Base-by-base conservation (phyloP, 2,113 vertebrate species). In the Microcebus murinus region DNA sequence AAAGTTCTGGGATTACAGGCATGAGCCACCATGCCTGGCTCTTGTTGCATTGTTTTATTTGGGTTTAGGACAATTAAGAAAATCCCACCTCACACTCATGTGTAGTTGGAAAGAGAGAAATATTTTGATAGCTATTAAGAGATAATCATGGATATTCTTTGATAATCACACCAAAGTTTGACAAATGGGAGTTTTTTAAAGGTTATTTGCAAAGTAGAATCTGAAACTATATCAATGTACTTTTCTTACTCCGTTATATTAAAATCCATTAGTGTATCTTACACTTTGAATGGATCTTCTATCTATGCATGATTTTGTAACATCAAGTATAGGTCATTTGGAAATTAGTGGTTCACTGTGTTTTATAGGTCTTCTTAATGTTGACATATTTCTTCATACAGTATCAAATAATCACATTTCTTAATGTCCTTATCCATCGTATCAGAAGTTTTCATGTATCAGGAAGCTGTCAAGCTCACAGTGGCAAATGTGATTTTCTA, bases 111-210 rank as follows among this genome's bases (percentile, higher is more conserved):
- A 91, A 89, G 91, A 89, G 91, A 29, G 67, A 34, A 91, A 42
- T 86, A 86, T 91, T 87, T 87, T 93, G 68, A 65, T 50, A 95
- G 31, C 39, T 57, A 52, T 68, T 83, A 65, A 20, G 50, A 96
- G 25, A 73, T 70, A 94, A 63, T 67, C 42, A 61, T 91, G 55
- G 14, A 12, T 57, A 29, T 76, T 83, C 25, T 55, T 94, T 93
- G 23, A n/a, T 79, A 71, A 71, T 36, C 48, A 59, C 15, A 83
- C 36, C 29, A 59, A 48, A 70, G 34, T 93, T 94, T 71, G n/a
- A 92, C 57, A 76, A 52, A 67, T 89, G 27, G 4, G 88, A 50
- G 14, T 77, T 91, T 87, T 95, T 79, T 52, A 85, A 95, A 94
- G 63, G 17, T 82, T 73, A 74, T 15, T 90, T 95, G 25, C 70